Base-by-base conservation (phyloP, 2,797 vertebrate species). In the Craterocephalus amniculus region DNA sequence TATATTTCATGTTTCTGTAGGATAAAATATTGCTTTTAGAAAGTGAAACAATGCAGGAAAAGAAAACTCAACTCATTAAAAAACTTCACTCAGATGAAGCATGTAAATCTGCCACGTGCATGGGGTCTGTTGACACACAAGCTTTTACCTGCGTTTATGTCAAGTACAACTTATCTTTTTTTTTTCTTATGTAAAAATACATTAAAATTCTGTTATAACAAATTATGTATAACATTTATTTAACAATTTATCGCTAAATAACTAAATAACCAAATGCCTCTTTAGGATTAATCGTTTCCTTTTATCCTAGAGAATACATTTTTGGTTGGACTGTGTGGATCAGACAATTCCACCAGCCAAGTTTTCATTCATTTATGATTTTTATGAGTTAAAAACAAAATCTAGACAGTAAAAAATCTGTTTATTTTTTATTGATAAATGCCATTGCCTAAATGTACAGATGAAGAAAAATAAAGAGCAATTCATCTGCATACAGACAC, bases 381-480 rank as follows among this genome's bases (percentile, higher is more conserved):
- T 18, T 43, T 43, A 18, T 6, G 16, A 43, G 40, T 43, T 43
- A 6, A 16, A 43, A 18, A 18, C 18, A 6, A 71, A 32, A 52
- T 31, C 0, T 48, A 58, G 8, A 70, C 14, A 45, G 18, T 48
- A 32, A 62, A 81, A 80, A 80, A 2, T 3, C 1, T 12, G 14
- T 22, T 24, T 11, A 34, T n/a, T 32, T 68, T 86, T 88, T 79
- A 82, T 69, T 68, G 3, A 67, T 22, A 20, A 38, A 63, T 38
- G 13, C 66, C 7, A 62, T 3, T 26, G 0, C 5, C 43, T 72
- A 27, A 75, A 72, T 58, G 34, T 71, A 78, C 35, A 79, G 18
- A 20, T 43, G 40, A 43, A 40, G 14, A 18, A 6, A 24, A 65
- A 58, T 2, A 56, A 82, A 75, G 67, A 63, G 7, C 5, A 64